Base-by-base conservation (phyloP, 2,797 vertebrate species). In the Helarctos malayanus region DNA sequence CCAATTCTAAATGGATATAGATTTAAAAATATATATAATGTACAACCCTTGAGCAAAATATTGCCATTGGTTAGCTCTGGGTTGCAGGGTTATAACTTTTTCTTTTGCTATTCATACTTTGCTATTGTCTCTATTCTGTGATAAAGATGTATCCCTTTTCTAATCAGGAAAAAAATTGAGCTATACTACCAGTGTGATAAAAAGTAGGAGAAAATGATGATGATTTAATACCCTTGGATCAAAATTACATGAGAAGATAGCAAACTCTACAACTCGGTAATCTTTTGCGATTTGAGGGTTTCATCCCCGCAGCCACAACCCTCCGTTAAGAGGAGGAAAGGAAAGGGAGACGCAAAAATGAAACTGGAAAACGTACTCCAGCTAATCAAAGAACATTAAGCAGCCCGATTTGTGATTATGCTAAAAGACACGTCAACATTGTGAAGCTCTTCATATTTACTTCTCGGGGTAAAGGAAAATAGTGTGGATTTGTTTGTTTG, bases 101-200 rank as follows among this genome's bases (percentile, higher is more conserved):
- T 63, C 35, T 93, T 83, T 65, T 90, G 45, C 9, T 87, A 29
- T 85, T 82, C 21, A 54, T 57, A 84, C 21, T 65, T 81, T 84
- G 68, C 29, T 69, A 6, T 41, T 81, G 25, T 96, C 45, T 93
- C n/a, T 49, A 76, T 86, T 82, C 45, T 73, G 1, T 80, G 38
- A 57, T 52, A 68, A 65, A 69, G 19, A 89, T 35, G 52, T 32
- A 92, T 75, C 29, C 29, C 32, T 89, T 91, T 79, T 78, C 63
- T n/a, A 80, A 78, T 56, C 23, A 92, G 83, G 59, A 54, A 91
- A 86, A 90, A n/a, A 68, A 63, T 41, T 68, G 89, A 84, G 21
- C 47, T 21, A 76, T 25, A n/a, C 49, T 68, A 81, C 47, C 69
- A 90, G 11, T 52, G 23, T 80, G 41, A 19, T 13, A 57, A 75